phyloP scores from a whole-genome alignment of 1,140 invertebrate species.

The Trachymyrmex septentrionalis region DNA sequence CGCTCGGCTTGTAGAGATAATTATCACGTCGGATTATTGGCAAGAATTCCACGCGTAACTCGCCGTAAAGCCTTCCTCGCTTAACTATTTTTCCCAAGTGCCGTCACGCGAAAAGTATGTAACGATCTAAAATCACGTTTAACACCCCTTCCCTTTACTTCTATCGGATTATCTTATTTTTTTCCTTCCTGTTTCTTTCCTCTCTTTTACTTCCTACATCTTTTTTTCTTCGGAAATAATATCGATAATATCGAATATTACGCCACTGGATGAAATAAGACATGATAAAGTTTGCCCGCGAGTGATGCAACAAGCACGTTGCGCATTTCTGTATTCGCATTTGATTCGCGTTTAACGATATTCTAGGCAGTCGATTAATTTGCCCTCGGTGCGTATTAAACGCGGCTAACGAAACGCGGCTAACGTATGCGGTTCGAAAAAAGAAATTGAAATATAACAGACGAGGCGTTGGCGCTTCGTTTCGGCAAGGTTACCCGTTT shows the following conservation, averaged over 20 bases:
- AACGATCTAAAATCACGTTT: neutral
- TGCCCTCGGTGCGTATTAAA: slow-evolving; percentile 60
- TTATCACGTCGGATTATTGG: slow-evolving; percentile 23
- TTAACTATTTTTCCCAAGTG: neutral
- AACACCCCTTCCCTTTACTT: neutral
- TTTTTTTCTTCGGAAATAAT: neutral
- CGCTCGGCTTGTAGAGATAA: neutral
- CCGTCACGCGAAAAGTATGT: neutral
- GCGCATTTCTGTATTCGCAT: slow-evolving; percentile 42
- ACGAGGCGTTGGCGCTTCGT: neutral
- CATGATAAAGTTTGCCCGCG: slow-evolving; percentile 14
- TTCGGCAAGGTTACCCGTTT: neutral
- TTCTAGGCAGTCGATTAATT: slow-evolving; percentile 76
- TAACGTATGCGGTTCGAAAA: slow-evolving; percentile 32
- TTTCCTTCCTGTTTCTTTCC: neutral
- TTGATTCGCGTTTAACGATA: slow-evolving; percentile 72
- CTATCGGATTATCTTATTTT: neutral
- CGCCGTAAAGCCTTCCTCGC: neutral
- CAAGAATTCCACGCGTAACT: slow-evolving; percentile 17
- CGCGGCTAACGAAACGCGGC: slow-evolving; percentile 66
- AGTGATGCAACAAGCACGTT: slow-evolving; percentile 62
- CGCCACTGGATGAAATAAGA: slow-evolving; percentile 15
- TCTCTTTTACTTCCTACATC: neutral
- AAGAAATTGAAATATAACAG: neutral
- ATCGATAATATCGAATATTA: too few species aligned